Evolutionary conservation across 2,113 vertebrate species (phyloP), one percentile per base, ranked within the genome.

Genomic region (Burhinus bistriatus): DNA sequence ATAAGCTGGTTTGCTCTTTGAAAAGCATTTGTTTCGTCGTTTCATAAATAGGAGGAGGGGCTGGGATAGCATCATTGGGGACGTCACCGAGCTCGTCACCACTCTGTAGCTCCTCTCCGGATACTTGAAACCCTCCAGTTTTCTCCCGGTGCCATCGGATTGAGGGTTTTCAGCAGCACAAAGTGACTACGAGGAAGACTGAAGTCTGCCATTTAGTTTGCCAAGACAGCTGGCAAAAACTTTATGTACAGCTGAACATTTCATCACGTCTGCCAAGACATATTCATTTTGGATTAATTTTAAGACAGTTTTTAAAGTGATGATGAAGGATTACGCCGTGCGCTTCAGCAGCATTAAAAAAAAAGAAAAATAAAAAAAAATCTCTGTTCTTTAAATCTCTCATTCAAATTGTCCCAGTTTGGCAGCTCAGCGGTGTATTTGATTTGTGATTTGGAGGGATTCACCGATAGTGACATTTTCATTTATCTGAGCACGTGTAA

Each of bases 201-300:
- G 76, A 77, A 94, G 81, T 38, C 94, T 96, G 87, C 80, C 91
- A 55, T 59, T 83, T 8, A 42, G n/a, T 82, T 92, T 82, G 89
- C 93, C 91, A 91, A 94, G 84, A 49, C 87, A 93, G 91, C 92
- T 91, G 84, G 91, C 73, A 71, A 76, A 89, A 91, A 12, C 75
- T 62, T 89, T 29, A 51, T 2, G 57, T 87, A 57, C 70, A 93
- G 81, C 73, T 85, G 96, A 94, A 87, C 66, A 3, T 93, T 96
- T 95, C 81, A 93, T 84, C 95, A n/a, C 1, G 61, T 89, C 91
- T 94, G 93, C 94, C 95, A 94, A 95, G 84, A 64, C 69, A 30
- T 38, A 84, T 47, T 89, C 83, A 68, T 71, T 93, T 75, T 34
- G 89, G 83, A 95, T 95, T 94, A 83, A 84, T 84, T 89, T 92